Evolutionary conservation across 1,140 invertebrate genomes (phyloP).

Genomic region (Drosophila kanapiae): DNA sequence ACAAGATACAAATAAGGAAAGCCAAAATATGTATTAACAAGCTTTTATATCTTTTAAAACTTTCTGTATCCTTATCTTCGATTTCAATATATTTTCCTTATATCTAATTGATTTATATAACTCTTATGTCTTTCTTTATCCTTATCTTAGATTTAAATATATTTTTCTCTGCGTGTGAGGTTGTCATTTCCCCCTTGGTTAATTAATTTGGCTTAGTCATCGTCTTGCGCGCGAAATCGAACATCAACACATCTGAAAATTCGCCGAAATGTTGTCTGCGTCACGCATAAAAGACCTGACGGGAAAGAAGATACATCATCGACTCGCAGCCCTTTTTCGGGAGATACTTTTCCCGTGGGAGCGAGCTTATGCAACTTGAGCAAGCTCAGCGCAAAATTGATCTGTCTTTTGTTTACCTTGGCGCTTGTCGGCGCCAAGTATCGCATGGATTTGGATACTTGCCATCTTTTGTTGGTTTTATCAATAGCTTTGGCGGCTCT

Average conservation of each 20-base stretch:
- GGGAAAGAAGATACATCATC: conserved; percentile 20
- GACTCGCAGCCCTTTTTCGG: neutral
- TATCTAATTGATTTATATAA: too few species aligned
- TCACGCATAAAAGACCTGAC: conserved; percentile 19
- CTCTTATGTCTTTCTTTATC: neutral
- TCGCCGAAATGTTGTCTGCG: conserved; percentile 41
- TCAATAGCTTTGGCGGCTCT: conserved; percentile 2
- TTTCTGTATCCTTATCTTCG: neutral
- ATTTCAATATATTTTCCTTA: neutral
- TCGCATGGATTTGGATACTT: conserved; percentile 19
- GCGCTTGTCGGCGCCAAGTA: neutral
- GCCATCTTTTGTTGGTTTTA: conserved; percentile 5
- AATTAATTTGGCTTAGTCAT: conserved; percentile 38
- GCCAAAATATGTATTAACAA: neutral
- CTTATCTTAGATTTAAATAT: neutral
- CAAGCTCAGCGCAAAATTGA: neutral
- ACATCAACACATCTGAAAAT: conserved; percentile 34
- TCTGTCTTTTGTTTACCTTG: conserved; percentile 6
- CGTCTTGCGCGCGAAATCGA: conserved; percentile 15
- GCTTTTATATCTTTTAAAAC: neutral
- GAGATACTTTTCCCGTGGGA: conserved; percentile 9
- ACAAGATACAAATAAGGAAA: neutral
- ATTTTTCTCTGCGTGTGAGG: conserved; percentile 3
- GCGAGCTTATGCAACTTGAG: conserved; percentile 9
- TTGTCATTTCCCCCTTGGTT: neutral